Evolutionary conservation across 2,797 vertebrate species (phyloP).

Genomic region (Cuniculus paca): DNA sequence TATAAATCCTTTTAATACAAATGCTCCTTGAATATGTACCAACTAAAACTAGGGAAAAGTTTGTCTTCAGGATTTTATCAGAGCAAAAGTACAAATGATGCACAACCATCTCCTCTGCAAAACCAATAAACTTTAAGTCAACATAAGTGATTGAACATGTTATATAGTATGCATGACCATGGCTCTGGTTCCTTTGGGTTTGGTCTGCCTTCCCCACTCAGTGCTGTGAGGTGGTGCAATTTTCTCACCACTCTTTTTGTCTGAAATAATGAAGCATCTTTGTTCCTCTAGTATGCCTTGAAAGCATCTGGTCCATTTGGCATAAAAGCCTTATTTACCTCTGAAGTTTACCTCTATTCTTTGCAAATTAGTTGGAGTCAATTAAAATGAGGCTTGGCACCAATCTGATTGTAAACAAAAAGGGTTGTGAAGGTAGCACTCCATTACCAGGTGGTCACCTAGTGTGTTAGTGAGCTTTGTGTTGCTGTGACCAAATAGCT

Average conservation of each 20-base stretch:
- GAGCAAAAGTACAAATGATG: conserved; percentile 36
- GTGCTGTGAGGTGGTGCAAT: background rate
- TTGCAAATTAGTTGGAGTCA: conserved; percentile 48
- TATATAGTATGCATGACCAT: background rate
- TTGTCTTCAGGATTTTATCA: conserved; percentile 51
- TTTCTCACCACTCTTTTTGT: conserved; percentile 6
- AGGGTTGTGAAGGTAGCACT: background rate
- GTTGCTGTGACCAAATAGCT: background rate
- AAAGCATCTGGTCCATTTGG: conserved; percentile 27
- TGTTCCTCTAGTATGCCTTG: conserved; percentile 14
- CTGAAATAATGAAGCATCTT: background rate
- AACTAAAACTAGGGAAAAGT: conserved; percentile 1
- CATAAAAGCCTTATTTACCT: conserved; percentile 18
- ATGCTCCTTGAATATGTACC: background rate
- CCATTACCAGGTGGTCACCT: background rate
- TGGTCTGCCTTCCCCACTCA: background rate
- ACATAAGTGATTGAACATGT: background rate
- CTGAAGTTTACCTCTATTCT: conserved; percentile 16
- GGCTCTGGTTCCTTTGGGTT: background rate
- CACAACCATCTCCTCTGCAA: background rate
- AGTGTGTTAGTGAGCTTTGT: background rate
- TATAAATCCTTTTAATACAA: conserved; percentile 59
- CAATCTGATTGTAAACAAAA: background rate
- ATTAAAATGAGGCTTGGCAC: conserved; percentile 18
- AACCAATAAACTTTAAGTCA: background rate